These are phyloP conservation scores for Coleophora flavipennella DNA, from an alignment of 2,888 invertebrate genomes.

Conservation along the genomic window DNA sequence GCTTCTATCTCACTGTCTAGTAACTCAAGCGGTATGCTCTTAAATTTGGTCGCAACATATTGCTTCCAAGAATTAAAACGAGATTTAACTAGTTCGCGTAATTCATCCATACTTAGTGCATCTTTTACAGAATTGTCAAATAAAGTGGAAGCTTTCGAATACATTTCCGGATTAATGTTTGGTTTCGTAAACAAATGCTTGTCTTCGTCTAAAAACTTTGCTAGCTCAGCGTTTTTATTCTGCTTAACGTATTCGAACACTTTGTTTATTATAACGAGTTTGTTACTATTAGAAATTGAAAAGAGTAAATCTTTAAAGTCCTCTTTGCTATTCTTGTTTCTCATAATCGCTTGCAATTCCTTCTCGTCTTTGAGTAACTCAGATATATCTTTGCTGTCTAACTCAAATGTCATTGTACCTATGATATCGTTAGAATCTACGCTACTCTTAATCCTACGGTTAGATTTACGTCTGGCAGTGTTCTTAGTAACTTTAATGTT, in stretches of 20 bases:
- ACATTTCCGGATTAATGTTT: constrained; percentile 41
- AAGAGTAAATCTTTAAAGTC: constrained; percentile 51
- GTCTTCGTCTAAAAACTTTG: constrained; percentile 44
- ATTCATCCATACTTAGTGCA: constrained; percentile 48
- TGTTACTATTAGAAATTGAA: constrained; percentile 44
- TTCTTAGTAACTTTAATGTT: constrained; percentile 60
- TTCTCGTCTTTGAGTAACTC: constrained; percentile 50
- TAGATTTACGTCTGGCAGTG: constrained; percentile 55
- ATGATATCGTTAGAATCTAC: constrained; percentile 34
- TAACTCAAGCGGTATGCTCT: constrained; percentile 45
- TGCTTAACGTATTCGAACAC: constrained; percentile 54
- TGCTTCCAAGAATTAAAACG: constrained; percentile 53
- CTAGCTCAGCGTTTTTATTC: constrained; percentile 44
- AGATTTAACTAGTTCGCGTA: constrained; percentile 40
- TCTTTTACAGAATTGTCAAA: constrained; percentile 58
- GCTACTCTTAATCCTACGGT: constrained; percentile 42
- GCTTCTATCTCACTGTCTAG: constrained; percentile 51
- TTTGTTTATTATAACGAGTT: constrained; percentile 45
- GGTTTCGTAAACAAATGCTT: constrained; percentile 37
- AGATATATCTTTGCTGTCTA: constrained; percentile 46
- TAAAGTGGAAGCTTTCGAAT: constrained; percentile 39
- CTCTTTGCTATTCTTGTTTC: constrained; percentile 41
- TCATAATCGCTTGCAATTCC: constrained; percentile 39
- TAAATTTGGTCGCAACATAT: constrained; percentile 45
- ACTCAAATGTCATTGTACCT: constrained; percentile 47